phyloP scores from a whole-genome alignment of 2,113 vertebrate species.

The Myodes glareolus region DNA sequence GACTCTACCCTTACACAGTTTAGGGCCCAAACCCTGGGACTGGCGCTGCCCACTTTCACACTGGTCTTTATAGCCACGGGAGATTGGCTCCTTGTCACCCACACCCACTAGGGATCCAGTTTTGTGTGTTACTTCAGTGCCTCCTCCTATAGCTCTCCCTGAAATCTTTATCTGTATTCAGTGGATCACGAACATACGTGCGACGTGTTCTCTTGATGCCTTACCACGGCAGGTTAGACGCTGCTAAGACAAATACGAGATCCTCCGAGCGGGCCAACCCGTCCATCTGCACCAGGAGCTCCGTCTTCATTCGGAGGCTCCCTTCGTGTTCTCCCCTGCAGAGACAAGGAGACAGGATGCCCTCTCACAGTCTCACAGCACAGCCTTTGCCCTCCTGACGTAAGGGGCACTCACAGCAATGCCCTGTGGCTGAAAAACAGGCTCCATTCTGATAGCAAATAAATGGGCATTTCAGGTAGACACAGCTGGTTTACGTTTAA shows the following conservation, averaged over 20 bases:
- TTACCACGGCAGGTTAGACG: slow-evolving; percentile 98
- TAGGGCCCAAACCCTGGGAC: neutral
- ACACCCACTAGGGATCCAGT: neutral
- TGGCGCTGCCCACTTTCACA: neutral
- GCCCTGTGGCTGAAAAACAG: slow-evolving; percentile 40
- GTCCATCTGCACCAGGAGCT: slow-evolving; percentile 98
- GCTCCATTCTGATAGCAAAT: neutral
- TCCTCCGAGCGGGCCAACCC: slow-evolving; percentile 95
- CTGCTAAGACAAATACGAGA: slow-evolving; percentile 97
- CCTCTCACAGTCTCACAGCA: slow-evolving; percentile 25
- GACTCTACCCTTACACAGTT: too few relatives aligned
- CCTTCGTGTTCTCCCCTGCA: slow-evolving; percentile 95
- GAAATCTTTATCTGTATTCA: slow-evolving; percentile 82
- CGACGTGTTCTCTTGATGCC: slow-evolving; percentile 76
- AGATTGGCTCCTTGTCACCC: neutral
- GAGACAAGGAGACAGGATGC: slow-evolving; percentile 64
- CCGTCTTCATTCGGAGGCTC: slow-evolving; percentile 97
- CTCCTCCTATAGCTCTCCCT: neutral
- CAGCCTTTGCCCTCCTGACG: slow-evolving; percentile 68
- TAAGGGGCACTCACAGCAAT: slow-evolving; percentile 65
- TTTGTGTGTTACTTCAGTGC: neutral
- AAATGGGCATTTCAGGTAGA: neutral
- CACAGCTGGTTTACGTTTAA: too few relatives aligned
- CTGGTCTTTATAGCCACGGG: too few relatives aligned
- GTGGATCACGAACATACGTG: slow-evolving; percentile 83